Percentiles rank a stretch among this genome's conserved stretches.
Conservation (phyloP, 2,888 invertebrate species). For the Macropis europaea region DNA sequence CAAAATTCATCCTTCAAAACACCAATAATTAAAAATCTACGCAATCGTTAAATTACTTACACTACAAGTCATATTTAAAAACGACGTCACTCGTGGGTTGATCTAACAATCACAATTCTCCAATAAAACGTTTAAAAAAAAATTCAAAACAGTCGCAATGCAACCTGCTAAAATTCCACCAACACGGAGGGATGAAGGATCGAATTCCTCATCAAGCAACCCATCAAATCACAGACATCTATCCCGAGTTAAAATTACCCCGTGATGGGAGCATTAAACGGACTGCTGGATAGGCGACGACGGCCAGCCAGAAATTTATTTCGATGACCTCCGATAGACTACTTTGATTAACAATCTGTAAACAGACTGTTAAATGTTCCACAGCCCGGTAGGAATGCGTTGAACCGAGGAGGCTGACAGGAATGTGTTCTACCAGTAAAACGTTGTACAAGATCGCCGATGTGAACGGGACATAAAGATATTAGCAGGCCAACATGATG, state of each 20-base stretch:
- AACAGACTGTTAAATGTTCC: constrained; percentile 33
- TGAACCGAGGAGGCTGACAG: neutral
- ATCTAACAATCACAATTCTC: too few relatives aligned
- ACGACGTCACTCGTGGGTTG: too few relatives aligned
- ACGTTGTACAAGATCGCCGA: constrained; percentile 7
- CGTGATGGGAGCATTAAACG: neutral
- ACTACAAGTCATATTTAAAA: too few relatives aligned
- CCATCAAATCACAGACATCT: too few relatives aligned
- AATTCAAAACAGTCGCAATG: too few relatives aligned
- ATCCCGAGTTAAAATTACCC: constrained; percentile 12
- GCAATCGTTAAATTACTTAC: too few relatives aligned
- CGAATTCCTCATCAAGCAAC: neutral
- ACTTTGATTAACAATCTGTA: constrained; percentile 38
- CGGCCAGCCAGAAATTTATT: constrained; percentile 5
- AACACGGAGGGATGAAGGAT: neutral
- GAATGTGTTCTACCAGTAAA: too few relatives aligned
- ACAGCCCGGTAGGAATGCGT: constrained; percentile 9
- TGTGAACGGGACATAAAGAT: constrained; percentile 26
- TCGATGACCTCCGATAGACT: constrained; percentile 1
- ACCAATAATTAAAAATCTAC: too few relatives aligned
- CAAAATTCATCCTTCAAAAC: too few relatives aligned
- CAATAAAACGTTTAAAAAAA: too few relatives aligned
- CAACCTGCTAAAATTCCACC: neutral
- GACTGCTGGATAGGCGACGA: neutral
- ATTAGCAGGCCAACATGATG: constrained; percentile 13